Evolutionary conservation across 2,797 vertebrate genomes (phyloP).

Genomic region (Malacoraja senta): DNA sequence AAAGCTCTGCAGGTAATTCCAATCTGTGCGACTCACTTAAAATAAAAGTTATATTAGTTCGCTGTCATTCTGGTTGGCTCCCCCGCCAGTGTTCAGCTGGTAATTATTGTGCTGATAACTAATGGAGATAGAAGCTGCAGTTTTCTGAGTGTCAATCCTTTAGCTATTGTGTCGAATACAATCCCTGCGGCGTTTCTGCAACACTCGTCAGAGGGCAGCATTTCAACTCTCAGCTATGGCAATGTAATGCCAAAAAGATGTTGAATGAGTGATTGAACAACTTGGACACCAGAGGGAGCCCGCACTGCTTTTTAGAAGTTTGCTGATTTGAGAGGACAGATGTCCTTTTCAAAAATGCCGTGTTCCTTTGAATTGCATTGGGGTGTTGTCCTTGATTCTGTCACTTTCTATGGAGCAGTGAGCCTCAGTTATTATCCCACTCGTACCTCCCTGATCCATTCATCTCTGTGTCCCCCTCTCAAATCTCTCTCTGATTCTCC

Average conservation of each 20-base stretch:
- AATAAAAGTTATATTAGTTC: neutral
- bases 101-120: neutral
- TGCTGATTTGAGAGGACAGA: neutral
- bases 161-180: neutral
- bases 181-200: neutral
- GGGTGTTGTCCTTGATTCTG: neutral
- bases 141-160: too few species aligned
- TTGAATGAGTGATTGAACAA: neutral
- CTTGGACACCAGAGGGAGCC: neutral
- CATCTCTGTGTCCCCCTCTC: too few species aligned
- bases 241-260: neutral
- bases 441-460: too few species aligned
- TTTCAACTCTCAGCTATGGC: neutral
- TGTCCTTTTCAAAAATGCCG: neutral
- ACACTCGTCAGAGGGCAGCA: neutral
- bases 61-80: too few species aligned
- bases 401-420: neutral
- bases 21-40: neutral
- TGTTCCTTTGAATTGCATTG: neutral
- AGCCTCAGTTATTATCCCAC: too few species aligned
- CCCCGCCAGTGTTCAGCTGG: neutral
- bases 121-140: too few species aligned
- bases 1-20: constrained; percentile 80
- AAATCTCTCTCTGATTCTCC: too few species aligned
- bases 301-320: neutral